phyloP scores from a whole-genome alignment of 2,113 vertebrate species.

The Entelurus aequoreus region DNA sequence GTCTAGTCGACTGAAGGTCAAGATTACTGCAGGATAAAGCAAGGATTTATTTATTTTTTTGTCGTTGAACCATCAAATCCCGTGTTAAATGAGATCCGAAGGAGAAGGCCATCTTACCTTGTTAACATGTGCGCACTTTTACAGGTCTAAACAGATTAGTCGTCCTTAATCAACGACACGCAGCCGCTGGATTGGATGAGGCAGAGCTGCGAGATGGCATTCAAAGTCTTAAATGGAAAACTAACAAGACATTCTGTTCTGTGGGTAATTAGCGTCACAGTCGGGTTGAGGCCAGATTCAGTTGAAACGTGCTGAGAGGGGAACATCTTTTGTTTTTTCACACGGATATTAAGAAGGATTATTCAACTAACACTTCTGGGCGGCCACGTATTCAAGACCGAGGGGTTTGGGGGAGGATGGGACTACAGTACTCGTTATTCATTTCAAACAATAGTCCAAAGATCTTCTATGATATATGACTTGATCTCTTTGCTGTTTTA shows the following conservation, averaged over 20 bases:
- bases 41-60: conserved; percentile 5
- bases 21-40: conserved; percentile 20
- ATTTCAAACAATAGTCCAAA: too few species aligned
- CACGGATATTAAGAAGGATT: conserved; percentile 1
- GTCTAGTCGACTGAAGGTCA: conserved; percentile 28
- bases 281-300: conserved; percentile 28
- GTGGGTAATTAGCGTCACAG: conserved; percentile 61
- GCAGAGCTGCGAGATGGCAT: conserved; percentile 47
- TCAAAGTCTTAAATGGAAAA: conserved; percentile 55
- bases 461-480: too few species aligned
- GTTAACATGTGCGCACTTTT: conserved; percentile 9
- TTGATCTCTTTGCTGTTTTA: too few species aligned
- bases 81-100: not conserved
- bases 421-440: too few species aligned
- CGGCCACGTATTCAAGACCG: too few species aligned
- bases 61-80: conserved; percentile 5
- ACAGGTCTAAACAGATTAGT: conserved; percentile 20
- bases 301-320: not conserved
- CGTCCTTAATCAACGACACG: conserved; percentile 30
- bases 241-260: conserved; percentile 53
- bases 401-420: too few species aligned
- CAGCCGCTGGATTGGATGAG: conserved; percentile 19
- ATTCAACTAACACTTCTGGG: too few species aligned
- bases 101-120: conserved; percentile 1
- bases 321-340: conserved; percentile 3